A percentile compares a stretch with the other conserved stretches of the same genome.
phyloP scores from a whole-genome alignment of 1,140 invertebrate species.

The Babylonia areolata region DNA sequence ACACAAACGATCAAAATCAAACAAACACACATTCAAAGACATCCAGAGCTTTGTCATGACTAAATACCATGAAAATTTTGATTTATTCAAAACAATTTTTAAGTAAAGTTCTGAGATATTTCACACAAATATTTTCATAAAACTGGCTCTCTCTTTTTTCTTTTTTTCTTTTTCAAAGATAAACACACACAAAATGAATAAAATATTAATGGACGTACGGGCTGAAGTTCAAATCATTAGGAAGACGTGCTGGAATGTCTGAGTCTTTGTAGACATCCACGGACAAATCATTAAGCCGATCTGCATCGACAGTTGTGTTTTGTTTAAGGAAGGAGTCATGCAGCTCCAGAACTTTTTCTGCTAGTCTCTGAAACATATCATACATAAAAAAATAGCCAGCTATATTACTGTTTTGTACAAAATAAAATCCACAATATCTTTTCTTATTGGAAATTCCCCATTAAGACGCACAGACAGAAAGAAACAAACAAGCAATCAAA shows the following conservation, averaged over 20 bases:
- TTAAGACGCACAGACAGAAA: too few species aligned
- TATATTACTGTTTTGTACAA: too few species aligned
- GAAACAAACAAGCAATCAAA: too few species aligned
- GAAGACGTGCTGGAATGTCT: constrained; percentile 75
- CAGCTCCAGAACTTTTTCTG: constrained; percentile 68
- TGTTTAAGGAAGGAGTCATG: constrained; percentile 70
- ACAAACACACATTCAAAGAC: too few species aligned
- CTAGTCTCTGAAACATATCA: constrained; percentile 68
- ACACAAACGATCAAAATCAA: too few species aligned
- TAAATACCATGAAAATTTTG: too few species aligned
- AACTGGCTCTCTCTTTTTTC: not conserved
- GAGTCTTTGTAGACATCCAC: constrained; percentile 73
- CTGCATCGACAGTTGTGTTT: constrained; percentile 55
- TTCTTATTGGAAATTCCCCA: too few species aligned
- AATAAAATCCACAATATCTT: too few species aligned
- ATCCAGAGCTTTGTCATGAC: not conserved
- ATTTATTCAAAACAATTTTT: too few species aligned
- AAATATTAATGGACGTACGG: constrained; percentile 67
- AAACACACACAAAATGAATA: not conserved
- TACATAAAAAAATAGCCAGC: too few species aligned
- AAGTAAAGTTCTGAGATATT: too few species aligned
- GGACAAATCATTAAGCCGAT: constrained; percentile 63
- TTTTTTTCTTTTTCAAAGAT: too few species aligned
- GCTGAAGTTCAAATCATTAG: constrained; percentile 70
- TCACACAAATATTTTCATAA: constrained; percentile 3